phyloP scores from a whole-genome alignment of 2,113 vertebrate genomes.

The Mesoclemmys tuberculata region DNA sequence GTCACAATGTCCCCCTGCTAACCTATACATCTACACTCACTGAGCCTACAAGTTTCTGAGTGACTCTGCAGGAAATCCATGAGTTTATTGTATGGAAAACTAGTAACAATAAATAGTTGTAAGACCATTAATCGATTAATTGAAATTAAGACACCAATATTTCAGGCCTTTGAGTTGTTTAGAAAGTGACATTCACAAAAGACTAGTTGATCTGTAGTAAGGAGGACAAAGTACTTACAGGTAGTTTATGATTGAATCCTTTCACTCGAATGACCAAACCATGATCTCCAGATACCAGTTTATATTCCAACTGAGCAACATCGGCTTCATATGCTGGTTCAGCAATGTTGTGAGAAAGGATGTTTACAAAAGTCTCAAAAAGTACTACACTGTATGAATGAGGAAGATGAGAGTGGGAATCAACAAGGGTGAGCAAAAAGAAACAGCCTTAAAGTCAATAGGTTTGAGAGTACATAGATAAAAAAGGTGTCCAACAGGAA shows the following conservation, averaged over 20 bases:
- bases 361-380: slow-evolving; percentile 88
- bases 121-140: not conserved
- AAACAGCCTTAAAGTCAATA: not conserved
- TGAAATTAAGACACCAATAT: not conserved
- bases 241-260: slow-evolving; percentile 88
- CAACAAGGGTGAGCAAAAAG: not conserved
- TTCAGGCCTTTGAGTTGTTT: not conserved
- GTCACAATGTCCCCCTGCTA: not conserved
- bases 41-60: not conserved
- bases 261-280: slow-evolving; percentile 85
- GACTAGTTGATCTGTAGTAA: not conserved
- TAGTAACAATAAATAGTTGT: not conserved
- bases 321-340: slow-evolving; percentile 89
- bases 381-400: slow-evolving; percentile 80
- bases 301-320: slow-evolving; percentile 86
- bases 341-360: slow-evolving; percentile 86
- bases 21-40: not conserved
- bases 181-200: not conserved
- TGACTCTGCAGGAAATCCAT: not conserved
- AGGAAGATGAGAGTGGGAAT: not conserved
- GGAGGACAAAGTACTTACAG: slow-evolving; percentile 70
- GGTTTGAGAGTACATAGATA: not conserved
- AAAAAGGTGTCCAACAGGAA: not conserved
- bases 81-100: not conserved
- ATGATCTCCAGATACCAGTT: slow-evolving; percentile 86